Evolutionary conservation across 1,140 invertebrate genomes (phyloP).

Genomic region (Gryon sp.): DNA sequence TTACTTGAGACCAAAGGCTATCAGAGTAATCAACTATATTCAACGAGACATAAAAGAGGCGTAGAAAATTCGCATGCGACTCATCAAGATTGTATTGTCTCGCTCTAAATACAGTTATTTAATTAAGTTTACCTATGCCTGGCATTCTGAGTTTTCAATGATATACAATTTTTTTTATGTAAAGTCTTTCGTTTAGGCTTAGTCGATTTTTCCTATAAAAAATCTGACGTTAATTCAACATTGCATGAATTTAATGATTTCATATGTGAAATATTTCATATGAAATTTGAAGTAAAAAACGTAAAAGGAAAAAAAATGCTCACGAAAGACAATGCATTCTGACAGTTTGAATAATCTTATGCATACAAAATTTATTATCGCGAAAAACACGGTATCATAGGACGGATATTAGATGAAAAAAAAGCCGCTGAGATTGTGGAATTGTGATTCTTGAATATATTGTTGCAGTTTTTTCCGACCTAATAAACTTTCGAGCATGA

Average conservation of each 20-base stretch:
- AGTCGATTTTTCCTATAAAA: too few relatives aligned
- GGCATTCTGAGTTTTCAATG: background rate
- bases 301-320: too few relatives aligned
- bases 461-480: conserved; percentile 36
- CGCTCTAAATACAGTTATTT: background rate
- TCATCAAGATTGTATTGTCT: conserved; percentile 10
- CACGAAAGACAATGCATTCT: too few relatives aligned
- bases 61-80: background rate
- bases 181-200: too few relatives aligned
- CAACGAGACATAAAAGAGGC: background rate
- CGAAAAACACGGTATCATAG: background rate
- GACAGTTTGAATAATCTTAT: too few relatives aligned
- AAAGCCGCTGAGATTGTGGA: too few relatives aligned
- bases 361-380: too few relatives aligned
- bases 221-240: too few relatives aligned
- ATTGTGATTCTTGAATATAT: conserved; percentile 10
- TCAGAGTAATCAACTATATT: conserved; percentile 4
- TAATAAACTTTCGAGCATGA: conserved; percentile 36
- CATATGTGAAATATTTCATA: too few relatives aligned
- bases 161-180: background rate
- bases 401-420: background rate
- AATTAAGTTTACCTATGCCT: background rate
- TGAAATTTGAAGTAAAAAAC: too few relatives aligned
- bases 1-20: background rate
- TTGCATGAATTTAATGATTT: too few relatives aligned